Percentiles rank a stretch among this genome's conserved stretches.
These are phyloP conservation scores for Bucorvus abyssinicus DNA, from an alignment of 2,797 vertebrate genomes.

Conservation along the genomic window DNA sequence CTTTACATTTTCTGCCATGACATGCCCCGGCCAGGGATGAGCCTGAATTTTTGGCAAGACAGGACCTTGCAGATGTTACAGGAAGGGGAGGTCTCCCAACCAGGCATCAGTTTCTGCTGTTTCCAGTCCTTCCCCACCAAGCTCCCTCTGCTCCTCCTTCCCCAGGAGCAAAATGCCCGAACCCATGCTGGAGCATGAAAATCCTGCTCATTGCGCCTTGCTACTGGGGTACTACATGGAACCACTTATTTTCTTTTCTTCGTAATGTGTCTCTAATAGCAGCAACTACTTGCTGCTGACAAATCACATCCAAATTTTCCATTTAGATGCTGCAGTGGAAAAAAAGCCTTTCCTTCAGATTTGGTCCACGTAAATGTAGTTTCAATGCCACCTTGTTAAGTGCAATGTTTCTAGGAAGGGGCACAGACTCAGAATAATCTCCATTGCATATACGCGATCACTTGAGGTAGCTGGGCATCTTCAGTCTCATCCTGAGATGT, in stretches of 20 bases:
- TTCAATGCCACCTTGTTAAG: background rate
- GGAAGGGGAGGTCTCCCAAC: background rate
- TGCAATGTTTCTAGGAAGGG: background rate
- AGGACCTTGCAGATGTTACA: background rate
- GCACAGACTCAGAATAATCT: background rate
- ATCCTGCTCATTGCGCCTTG: background rate
- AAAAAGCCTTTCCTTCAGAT: background rate
- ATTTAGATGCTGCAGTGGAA: background rate
- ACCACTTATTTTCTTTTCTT: background rate
- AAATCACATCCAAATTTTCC: background rate
- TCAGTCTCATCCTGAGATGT: background rate
- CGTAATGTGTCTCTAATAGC: background rate
- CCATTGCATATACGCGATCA: background rate
- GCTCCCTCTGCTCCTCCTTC: background rate
- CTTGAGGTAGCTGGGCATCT: background rate
- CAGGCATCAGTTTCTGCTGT: background rate
- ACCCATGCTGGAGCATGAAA: background rate
- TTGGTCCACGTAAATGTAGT: background rate
- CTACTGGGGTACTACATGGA: background rate
- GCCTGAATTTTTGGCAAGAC: slow-evolving; percentile 44
- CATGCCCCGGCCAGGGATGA: slow-evolving; percentile 27
- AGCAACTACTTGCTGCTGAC: background rate
- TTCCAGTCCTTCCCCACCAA: background rate
- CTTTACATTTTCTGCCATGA: slow-evolving; percentile 34
- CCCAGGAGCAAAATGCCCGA: background rate